These are phyloP conservation scores for Larimichthys polyactis DNA, from an alignment of 2,113 vertebrate species.

Conservation along the genomic window DNA sequence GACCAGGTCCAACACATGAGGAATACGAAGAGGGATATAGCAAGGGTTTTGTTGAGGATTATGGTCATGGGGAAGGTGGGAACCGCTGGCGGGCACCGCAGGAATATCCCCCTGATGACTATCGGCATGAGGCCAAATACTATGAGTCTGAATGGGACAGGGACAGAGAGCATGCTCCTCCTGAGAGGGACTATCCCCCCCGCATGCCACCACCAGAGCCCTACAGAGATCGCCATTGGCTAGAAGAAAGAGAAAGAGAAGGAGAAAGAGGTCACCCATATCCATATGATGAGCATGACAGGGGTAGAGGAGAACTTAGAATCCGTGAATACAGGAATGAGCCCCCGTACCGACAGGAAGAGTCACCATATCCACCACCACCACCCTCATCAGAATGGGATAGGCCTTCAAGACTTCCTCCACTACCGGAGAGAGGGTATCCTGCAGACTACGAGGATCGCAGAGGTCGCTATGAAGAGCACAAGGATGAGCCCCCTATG, in stretches of 20 bases:
- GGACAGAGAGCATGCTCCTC: conserved; percentile 84
- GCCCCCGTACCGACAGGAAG: conserved; percentile 84
- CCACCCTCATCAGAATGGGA: conserved; percentile 88
- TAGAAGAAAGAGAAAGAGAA: conserved; percentile 84
- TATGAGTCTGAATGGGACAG: conserved; percentile 88
- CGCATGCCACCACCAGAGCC: conserved; percentile 88
- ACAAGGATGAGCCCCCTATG: conserved; percentile 68
- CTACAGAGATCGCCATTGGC: conserved; percentile 90
- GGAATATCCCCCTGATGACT: conserved; percentile 85
- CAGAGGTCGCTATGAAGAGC: conserved; percentile 84
- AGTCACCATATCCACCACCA: conserved; percentile 80
- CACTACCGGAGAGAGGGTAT: conserved; percentile 74
- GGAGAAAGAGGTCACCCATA: conserved; percentile 80
- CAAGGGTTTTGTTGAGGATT: conserved; percentile 73
- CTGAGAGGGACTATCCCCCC: conserved; percentile 88
- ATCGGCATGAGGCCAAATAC: conserved; percentile 88
- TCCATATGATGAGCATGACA: conserved; percentile 87
- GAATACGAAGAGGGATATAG: conserved; percentile 66
- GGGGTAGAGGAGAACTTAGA: conserved; percentile 88
- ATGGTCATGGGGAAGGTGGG: conserved; percentile 84
- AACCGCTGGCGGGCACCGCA: conserved; percentile 83
- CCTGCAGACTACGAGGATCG: conserved; percentile 69
- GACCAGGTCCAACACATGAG: conserved; percentile 84
- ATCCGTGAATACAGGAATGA: conserved; percentile 90
- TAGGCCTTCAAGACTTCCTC: conserved; percentile 76